Base-by-base conservation (phyloP, 2,888 invertebrate species). In the Harpagoxenus sublaevis region DNA sequence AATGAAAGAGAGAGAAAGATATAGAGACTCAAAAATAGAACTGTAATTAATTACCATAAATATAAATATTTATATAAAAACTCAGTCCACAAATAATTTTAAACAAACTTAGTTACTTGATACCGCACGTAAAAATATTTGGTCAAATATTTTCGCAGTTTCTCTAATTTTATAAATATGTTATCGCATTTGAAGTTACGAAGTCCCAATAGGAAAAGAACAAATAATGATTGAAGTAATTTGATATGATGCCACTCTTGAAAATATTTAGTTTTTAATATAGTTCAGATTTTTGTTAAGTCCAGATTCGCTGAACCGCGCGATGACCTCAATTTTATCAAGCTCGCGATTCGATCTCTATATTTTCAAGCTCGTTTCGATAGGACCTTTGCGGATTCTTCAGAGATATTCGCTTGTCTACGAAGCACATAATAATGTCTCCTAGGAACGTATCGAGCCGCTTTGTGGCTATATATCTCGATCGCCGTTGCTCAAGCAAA, bases 371-470 rank as follows among this genome's bases (percentile, higher is more conserved):
- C 48, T 70, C 35, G 45, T 71, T 71, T 60, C 57, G 48, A 48
- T 55, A 82, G 63, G 51, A 23, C 12, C 31, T 75, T 63, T 15
- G 28, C 12, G 77, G 0, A 42, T 63, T 48, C 31, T 48, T 51
- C 31, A 18, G 42, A 42, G 53, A 53, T 10, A 42, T 23, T 75
- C 63, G 53, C 75, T 63, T 63, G 74, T 74, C 51, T 62, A 28
- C 15, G 31, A 31, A 75, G 42, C 28, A 75, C n/a, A 31, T 77
- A 82, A 77, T 82, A 63, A 75, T 75, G 51, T 75, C 77, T 82
- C 53, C 23, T n/a, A 57, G 42, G 53, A 15, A 75, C 9, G n/a
- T 63, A 75, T 75, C 35, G n/a, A 82, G 31, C 10, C 39, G 39
- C 28, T 81, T 62, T 39, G 48, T 35, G 60, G 18, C 79, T 51